Evolutionary conservation across 2,797 vertebrate genomes (phyloP), one percentile per base, ranked within the genome.

Genomic region (Glossophaga mutica): DNA sequence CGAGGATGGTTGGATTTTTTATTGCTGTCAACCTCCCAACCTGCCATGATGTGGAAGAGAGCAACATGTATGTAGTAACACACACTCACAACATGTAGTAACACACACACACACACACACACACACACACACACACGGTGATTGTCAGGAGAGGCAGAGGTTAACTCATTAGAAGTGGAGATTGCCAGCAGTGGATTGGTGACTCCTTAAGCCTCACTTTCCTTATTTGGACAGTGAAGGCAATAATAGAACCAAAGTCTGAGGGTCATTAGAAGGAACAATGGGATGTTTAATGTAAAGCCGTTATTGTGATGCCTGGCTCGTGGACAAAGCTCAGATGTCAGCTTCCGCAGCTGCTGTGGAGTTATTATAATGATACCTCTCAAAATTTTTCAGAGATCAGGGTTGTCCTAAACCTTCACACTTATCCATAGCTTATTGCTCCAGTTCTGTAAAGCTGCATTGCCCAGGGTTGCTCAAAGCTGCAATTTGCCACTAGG

Each of bases 361-460:
- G 1, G 22, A 37, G 52, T 42, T 48, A 42, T 3, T 14, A 0
- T 14, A 12, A 44, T 11, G 9, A 44, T 6, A 8, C 77, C 59
- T 48, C 32, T 24, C 71, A 19, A 11, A 34, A 34, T 42, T 65
- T 55, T 67, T 76, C 92, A 44, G 32, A 50, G 68, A 32, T 5
- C 22, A 37, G 37, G 34, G 26, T 83, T 46, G 71, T 24, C 78
- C 65, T 42, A 21, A 83, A 70, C 0, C 0, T 22, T 57, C n/a
- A 16, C 1, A 0, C 10, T 37, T 39, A 22, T 2, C 70, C 32
- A 0, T 34, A 0, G 34, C 81, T 32, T 62, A 10, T n/a, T 32
- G 5, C 67, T 94, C 73, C n/a, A 34, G 8, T n/a, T 81, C 29
- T 44, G 9, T 34, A 48, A 86, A 44, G 16, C 50, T 2, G 1